phyloP scores from a whole-genome alignment of 1,140 invertebrate genomes.

The Orchesella cincta region DNA sequence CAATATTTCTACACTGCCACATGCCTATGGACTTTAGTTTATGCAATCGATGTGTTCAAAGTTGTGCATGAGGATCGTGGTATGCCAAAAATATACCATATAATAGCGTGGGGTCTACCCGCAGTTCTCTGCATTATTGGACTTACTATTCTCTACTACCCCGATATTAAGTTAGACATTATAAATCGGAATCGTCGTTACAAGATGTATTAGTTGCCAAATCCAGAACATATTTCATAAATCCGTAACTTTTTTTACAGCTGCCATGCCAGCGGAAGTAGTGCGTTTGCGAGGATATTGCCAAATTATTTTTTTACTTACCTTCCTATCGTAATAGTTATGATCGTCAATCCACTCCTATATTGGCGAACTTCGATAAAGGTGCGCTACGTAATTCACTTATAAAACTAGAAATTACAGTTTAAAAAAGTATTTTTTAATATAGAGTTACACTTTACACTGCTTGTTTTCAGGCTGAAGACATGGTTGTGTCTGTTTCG shows the following conservation, averaged over 20 bases:
- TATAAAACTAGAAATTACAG: slow-evolving; percentile 59
- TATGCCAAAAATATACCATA: slow-evolving; percentile 65
- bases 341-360: slow-evolving; percentile 74
- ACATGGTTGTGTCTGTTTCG: slow-evolving; percentile 43
- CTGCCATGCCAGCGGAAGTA: slow-evolving; percentile 68
- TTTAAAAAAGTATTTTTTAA: neutral
- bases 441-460: neutral
- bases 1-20: slow-evolving; percentile 82
- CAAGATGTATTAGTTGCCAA: neutral
- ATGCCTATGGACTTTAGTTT: slow-evolving; percentile 80
- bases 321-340: slow-evolving; percentile 69
- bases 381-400: slow-evolving; percentile 63
- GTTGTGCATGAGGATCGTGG: slow-evolving; percentile 66
- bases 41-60: slow-evolving; percentile 75
- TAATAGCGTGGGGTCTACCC: slow-evolving; percentile 70
- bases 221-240: too few species aligned
- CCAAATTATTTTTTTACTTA: slow-evolving; percentile 78
- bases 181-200: neutral
- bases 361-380: slow-evolving; percentile 68
- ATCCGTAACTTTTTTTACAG: slow-evolving; percentile 62
- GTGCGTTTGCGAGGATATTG: slow-evolving; percentile 67
- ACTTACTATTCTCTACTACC: slow-evolving; percentile 70
- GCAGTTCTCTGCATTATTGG: slow-evolving; percentile 68
- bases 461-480: slow-evolving; percentile 41
- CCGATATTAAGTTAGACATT: slow-evolving; percentile 71